Evolutionary conservation across 1,140 invertebrate species (phyloP), one percentile per base, ranked within the genome.

Genomic region (Holotrichia oblita): DNA sequence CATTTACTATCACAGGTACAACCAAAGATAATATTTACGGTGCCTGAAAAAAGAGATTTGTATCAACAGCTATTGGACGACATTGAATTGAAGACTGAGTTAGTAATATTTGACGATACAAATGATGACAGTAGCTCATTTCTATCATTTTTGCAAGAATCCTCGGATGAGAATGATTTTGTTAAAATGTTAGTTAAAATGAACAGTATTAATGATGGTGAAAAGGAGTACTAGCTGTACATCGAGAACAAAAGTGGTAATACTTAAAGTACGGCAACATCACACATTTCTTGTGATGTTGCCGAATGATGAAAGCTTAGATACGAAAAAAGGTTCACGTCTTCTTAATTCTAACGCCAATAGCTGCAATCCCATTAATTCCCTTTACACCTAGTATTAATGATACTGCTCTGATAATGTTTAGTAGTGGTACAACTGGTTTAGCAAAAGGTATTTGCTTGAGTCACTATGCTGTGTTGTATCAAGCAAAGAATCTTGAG

Each of bases 21-120:
- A 75, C 84, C 84, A 22, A 82, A 79, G 79, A 79, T 85, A 2
- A 41, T 85, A 14, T 85, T 85, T 77, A 84, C 85, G 20, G 85
- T 77, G 59, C 84, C 83, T 81, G 86, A 85, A 79, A 87, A 81
- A 40, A 79, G 79, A 76, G 81, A 83, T 22, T 12, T 74, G 73
- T 74, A 41, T 10, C 78, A 82, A 79, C 40, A 72, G 14, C 59
- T 69, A 20, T 24, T 80, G 4, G 40, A 78, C 55, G 34, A 77
- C 59, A 76, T 61, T 22, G 34, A 42, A 27, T 20, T 80, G 14
- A 61, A 79, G 3, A 17, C 44, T 34, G 22, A 81, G 64, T 78
- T 84, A 41, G 76, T 84, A 0, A 79, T 83, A 69, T 81, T 84
- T 79, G 80, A 80, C 6, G 41, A 72, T 27, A 40, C 41, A 20